Base-by-base conservation (phyloP, 2,113 vertebrate genomes). In the Cephalopterus ornatus region DNA sequence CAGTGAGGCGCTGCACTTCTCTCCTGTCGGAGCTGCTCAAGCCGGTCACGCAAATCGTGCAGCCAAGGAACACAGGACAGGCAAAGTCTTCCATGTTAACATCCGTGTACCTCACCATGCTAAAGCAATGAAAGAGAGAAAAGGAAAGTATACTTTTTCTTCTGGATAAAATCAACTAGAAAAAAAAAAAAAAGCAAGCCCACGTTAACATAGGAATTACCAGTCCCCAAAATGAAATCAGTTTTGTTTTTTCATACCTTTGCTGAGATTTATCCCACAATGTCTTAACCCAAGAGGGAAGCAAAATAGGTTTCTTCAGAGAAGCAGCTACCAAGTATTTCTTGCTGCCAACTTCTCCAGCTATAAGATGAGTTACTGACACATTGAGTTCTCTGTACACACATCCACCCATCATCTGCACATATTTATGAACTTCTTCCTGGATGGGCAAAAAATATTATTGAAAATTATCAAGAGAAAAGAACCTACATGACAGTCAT, bases 311-410 rank as follows among this genome's bases (percentile, higher is more conserved):
- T 97, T 99, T 99, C 91, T 98, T 98, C 39, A 99, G 97, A 91
- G 98, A 99, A 97, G 99, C 99, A 92, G 99, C 99, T 78, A 99
- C 99, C 93, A 99, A 95, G 61, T 99, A 99, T 95, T 99, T 99
- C 96, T 99, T 99, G 96, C 99, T 99, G 87, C 99, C 99, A 85
- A 99, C 99, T 96, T 99, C 99, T 94, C 99, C 99, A 65, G 99
- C 99, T 95, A 99, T 98, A 75, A 99, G 98, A 81, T 99, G 99
- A 63, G 99, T 99, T 78, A 99, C 99, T 70, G 99, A 99, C 52
- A 99, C 9, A 20, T 98, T 99, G 75, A 99, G 98, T 92, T 99
- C 99, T 75, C 98, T 98, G 92, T 98, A 99, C 62, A 99, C 98
- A 8, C 97, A 97, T 78, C 99, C 99, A 65, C 99, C 99, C 99